A percentile compares a stretch with the other conserved stretches of the same genome.
These are phyloP conservation scores for Bilobella aurantiaca DNA, from an alignment of 1,140 invertebrate genomes.

Conservation along the genomic window DNA sequence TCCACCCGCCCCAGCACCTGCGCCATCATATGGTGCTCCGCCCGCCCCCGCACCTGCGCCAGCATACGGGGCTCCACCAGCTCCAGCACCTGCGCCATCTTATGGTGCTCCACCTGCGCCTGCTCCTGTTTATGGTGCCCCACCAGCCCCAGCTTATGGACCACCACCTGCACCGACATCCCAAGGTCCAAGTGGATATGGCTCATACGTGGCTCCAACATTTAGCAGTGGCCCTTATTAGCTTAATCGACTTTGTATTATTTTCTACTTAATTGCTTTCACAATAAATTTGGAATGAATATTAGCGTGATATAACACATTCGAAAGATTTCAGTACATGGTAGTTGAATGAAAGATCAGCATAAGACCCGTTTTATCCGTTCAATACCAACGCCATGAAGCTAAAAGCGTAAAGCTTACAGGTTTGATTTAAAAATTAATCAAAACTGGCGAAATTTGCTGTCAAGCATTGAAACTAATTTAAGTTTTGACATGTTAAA, in stretches of 20 bases:
- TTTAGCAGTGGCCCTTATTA: background rate
- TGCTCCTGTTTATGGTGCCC: background rate
- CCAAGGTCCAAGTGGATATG: background rate
- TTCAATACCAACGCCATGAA: too few species aligned
- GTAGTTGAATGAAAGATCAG: too few species aligned
- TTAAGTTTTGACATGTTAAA: too few species aligned
- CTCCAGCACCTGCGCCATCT: background rate
- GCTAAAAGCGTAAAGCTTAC: too few species aligned
- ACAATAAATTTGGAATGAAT: background rate
- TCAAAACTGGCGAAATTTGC: too few species aligned
- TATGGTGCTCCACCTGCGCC: constrained; percentile 1
- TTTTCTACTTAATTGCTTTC: background rate
- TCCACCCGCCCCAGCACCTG: background rate
- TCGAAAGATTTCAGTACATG: too few species aligned
- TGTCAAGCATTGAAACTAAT: too few species aligned
- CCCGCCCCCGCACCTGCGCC: background rate
- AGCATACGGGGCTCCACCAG: background rate
- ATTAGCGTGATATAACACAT: background rate
- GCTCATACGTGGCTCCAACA: background rate
- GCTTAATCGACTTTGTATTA: background rate
- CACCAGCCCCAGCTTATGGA: constrained; percentile 1
- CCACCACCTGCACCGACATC: background rate
- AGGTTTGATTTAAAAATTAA: too few species aligned
- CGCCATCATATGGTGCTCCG: too few species aligned
- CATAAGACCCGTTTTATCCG: too few species aligned